Conservation (phyloP, 2,888 invertebrate species). For the Gryllus longicercus region DNA sequence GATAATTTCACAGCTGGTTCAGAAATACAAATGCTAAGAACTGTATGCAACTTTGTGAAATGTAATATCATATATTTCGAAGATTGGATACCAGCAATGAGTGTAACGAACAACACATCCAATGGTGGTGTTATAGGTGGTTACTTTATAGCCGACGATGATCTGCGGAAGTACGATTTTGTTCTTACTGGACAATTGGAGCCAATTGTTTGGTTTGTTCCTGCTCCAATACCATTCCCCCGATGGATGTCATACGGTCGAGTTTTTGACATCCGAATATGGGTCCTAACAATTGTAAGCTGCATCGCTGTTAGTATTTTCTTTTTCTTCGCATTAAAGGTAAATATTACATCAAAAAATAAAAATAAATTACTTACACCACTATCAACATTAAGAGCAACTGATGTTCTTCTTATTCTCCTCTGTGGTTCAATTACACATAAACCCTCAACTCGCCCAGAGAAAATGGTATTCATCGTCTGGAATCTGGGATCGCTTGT, state of each 20-base stretch:
- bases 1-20: too few species aligned
- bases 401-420: neutral
- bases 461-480: neutral
- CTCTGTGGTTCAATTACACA: neutral
- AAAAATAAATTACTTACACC: neutral
- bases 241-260: neutral
- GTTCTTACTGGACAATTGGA: neutral
- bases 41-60: too few species aligned
- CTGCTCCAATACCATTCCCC: neutral
- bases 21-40: too few species aligned
- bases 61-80: too few species aligned
- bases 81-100: too few species aligned
- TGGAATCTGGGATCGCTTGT: neutral
- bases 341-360: neutral
- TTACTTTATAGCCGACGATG: too few species aligned
- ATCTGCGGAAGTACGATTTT: too few species aligned
- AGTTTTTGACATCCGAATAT: neutral
- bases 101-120: too few species aligned
- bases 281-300: neutral
- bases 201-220: neutral
- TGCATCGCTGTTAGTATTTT: neutral
- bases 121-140: too few species aligned
- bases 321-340: neutral
- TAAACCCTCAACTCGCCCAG: neutral
- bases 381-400: neutral